A percentile compares a stretch with the other conserved stretches of the same genome.
Evolutionary conservation across 2,797 vertebrate genomes (phyloP).

Genomic region (Geotria australis): DNA sequence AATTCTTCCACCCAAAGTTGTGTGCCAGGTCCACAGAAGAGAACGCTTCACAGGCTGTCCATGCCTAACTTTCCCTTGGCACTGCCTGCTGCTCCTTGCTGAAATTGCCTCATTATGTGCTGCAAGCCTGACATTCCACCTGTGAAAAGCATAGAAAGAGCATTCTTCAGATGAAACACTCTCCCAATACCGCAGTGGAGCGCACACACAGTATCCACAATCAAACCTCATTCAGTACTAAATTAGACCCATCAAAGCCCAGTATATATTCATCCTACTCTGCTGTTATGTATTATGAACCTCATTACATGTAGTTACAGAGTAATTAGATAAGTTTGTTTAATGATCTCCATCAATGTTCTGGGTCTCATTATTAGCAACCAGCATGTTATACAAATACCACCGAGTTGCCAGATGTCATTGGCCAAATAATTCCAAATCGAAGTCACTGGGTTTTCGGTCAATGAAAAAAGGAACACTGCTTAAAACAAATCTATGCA

Average conservation of each 20-base stretch:
- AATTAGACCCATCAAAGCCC: background rate
- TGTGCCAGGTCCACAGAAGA: too few species aligned
- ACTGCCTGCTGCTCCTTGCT: slow-evolving; percentile 85
- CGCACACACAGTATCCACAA: background rate
- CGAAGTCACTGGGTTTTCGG: too few species aligned
- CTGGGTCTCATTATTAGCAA: too few species aligned
- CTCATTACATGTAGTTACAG: too few species aligned
- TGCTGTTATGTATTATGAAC: background rate
- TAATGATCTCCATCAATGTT: too few species aligned
- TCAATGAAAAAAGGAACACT: too few species aligned
- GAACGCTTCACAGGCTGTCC: slow-evolving; percentile 64
- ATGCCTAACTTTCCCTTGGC: slow-evolving; percentile 99
- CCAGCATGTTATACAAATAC: too few species aligned
- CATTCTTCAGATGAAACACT: background rate
- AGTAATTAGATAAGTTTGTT: too few species aligned
- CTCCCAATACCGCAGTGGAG: background rate
- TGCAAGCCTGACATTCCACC: slow-evolving; percentile 92
- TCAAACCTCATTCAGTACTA: background rate
- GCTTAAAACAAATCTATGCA: too few species aligned
- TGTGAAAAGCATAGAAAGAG: slow-evolving; percentile 7
- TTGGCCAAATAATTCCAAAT: too few species aligned
- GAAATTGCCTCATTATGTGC: slow-evolving; percentile 98
- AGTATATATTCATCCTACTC: background rate
- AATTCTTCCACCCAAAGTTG: too few species aligned
- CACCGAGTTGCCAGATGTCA: too few species aligned